Evolutionary conservation across 92 coral and sea anemone genomes (phyloP), one percentile per base, ranked within the genome.

Genomic region (Virgularia gustaviana): DNA sequence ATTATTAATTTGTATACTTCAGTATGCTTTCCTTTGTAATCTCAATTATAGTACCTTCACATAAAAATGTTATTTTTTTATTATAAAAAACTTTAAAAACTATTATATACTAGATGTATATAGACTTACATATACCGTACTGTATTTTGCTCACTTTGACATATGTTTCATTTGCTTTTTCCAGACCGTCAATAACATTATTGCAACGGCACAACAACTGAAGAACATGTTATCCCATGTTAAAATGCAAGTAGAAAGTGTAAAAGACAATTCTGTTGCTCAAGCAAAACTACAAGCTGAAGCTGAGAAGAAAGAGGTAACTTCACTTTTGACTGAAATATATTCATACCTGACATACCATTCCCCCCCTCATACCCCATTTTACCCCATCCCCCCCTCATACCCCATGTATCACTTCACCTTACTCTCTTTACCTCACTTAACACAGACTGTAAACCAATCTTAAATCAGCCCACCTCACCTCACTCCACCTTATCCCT

Each of bases 231-330:
- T 94, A 33, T 87, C 88, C 31, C 99, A 94, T 68, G 99, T 90
- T 31, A 94, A 89, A 73, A 83, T 94, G 33, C 99, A 94, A 55
- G 89, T 96, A 13, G 99, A 94, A 36, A 96, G 95, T 41, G 88
- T 91, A 22, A 78, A 85, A 53, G 99, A 94, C 52, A 96, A 88
- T 11, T 90, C 99, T 53, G 88, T 94, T 1, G 91, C 96, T 11
- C 99, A 94, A 37, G 95, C 95, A 22, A 94, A 85, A 65, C 81
- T 94, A 27, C 99, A 94, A 32, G 99, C 96, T 29, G 99, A 94
- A 64, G 90, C 99, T 18, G 99, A 94, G 74, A 94, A 94, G 63
- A 94, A 94, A 58, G 99, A 94, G 90, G 99, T 83, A 27, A 36
- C 10, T 53, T 60, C 9, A 9, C 33, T n/a, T n/a, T n/a, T n/a